These are phyloP conservation scores for Spinus pinus DNA, from an alignment of 2,797 vertebrate genomes.

Conservation along the genomic window DNA sequence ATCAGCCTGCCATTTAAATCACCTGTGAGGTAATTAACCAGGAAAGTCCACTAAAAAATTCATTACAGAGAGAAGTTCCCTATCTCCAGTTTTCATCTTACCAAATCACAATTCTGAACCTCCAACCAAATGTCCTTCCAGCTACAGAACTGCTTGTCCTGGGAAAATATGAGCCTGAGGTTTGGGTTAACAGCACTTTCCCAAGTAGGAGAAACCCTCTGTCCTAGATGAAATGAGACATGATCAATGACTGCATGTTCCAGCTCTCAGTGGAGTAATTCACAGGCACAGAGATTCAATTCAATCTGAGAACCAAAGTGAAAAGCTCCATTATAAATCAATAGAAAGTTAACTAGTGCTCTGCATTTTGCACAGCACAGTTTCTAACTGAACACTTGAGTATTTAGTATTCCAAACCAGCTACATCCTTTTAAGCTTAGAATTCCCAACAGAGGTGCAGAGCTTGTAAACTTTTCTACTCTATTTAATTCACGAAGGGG, in stretches of 20 bases:
- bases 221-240: neutral
- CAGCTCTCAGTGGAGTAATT: neutral
- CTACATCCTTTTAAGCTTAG: neutral
- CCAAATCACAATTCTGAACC: neutral
- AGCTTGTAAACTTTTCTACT: neutral
- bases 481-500: neutral
- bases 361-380: neutral
- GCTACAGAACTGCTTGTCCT: neutral
- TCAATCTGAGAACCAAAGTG: constrained; percentile 17
- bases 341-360: constrained; percentile 8
- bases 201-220: neutral
- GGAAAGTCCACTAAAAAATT: constrained; percentile 12
- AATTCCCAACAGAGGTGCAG: neutral
- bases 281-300: neutral
- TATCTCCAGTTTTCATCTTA: neutral
- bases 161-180: neutral
- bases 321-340: constrained; percentile 49
- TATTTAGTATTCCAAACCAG: constrained; percentile 30
- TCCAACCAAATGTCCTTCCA: neutral
- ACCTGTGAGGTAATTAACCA: neutral
- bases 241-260: neutral
- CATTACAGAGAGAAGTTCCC: neutral
- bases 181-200: constrained; percentile 15
- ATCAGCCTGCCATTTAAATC: constrained; percentile 1
- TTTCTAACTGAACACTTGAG: neutral